Evolutionary conservation across 1,140 invertebrate species (phyloP).

Genomic region (Heliconius melpomene): DNA sequence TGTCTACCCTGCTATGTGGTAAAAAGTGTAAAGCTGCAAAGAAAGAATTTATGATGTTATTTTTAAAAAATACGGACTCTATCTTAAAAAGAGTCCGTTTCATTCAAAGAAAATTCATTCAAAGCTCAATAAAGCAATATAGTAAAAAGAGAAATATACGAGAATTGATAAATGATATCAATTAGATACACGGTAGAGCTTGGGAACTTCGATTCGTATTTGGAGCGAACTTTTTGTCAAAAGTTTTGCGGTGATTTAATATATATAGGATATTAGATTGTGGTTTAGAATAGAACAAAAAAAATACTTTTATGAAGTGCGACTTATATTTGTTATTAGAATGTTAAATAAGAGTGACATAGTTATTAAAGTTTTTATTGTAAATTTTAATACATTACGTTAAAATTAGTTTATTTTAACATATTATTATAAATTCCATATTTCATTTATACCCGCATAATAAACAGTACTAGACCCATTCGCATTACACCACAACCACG

Average conservation of each 20-base stretch:
- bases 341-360: neutral
- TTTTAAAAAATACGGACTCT: no score
- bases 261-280: conserved; percentile 44
- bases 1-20: no score
- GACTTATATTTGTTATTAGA: neutral
- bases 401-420: no score
- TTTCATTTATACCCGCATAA: neutral
- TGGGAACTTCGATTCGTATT: conserved; percentile 56
- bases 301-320: neutral
- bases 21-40: neutral
- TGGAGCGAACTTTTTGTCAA: conserved; percentile 47
- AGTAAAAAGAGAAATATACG: neutral
- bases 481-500: neutral
- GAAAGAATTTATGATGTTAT: no score
- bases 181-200: conserved; percentile 50
- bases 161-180: conserved; percentile 55
- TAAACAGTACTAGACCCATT: neutral
- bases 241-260: conserved; percentile 43
- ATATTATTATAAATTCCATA: no score
- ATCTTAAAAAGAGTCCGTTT: no score
- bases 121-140: neutral
- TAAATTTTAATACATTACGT: neutral
- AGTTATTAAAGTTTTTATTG: neutral
- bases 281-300: conserved; percentile 26
- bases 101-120: no score